Conservation (phyloP, 1,140 invertebrate species). For the Drosophila punjabiensis region DNA sequence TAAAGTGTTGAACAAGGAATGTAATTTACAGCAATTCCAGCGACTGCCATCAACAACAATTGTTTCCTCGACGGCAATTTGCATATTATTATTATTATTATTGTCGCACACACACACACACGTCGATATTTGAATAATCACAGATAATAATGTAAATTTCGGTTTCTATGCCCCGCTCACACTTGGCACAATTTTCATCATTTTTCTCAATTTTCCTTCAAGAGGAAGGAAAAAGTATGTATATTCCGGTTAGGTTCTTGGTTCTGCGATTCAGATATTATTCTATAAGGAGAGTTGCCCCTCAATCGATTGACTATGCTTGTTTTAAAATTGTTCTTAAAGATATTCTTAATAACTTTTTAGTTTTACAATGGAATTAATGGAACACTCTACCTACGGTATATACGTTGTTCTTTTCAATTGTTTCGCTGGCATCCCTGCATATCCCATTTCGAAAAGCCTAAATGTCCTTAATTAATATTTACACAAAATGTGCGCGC, state of each 20-base stretch:
- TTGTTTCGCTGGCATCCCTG: not conserved
- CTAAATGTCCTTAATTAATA: slow-evolving; percentile 31
- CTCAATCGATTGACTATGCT: not conserved
- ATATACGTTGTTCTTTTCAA: not conserved
- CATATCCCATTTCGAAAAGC: not conserved
- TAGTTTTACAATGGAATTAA: not conserved
- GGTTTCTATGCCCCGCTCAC: slow-evolving; percentile 25
- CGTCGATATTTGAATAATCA: slow-evolving; percentile 58
- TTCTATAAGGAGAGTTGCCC: too few relatives aligned
- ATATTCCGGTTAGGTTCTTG: too few relatives aligned
- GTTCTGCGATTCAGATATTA: too few relatives aligned
- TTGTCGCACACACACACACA: not conserved
- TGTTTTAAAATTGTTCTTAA: not conserved
- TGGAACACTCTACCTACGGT: not conserved
- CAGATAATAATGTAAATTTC: slow-evolving; percentile 71
- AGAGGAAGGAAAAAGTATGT: slow-evolving; percentile 8
- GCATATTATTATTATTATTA: slow-evolving; percentile 70
- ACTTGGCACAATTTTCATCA: slow-evolving; percentile 9
- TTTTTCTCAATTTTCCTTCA: slow-evolving; percentile 6
- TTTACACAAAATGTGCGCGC: slow-evolving; percentile 29
- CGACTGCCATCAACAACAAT: slow-evolving; percentile 58
- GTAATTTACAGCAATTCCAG: slow-evolving; percentile 37
- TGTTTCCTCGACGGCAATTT: slow-evolving; percentile 57
- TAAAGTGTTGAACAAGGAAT: slow-evolving; percentile 27
- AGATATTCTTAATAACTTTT: not conserved